phyloP scores from a whole-genome alignment of 1,140 invertebrate genomes.

The Linepithema humile region DNA sequence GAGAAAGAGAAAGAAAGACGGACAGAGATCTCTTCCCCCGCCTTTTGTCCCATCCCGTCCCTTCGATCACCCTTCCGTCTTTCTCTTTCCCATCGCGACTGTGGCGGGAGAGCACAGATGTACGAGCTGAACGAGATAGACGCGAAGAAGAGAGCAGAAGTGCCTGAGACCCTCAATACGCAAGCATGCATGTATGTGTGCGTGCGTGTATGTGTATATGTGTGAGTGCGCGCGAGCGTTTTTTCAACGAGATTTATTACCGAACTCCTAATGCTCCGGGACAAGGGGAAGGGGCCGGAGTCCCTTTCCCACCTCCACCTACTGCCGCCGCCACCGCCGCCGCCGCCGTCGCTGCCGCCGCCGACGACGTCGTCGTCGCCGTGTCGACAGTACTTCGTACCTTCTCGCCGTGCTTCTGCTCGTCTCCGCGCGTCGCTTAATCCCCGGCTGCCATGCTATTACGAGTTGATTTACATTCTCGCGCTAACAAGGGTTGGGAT shows the following conservation, averaged over 20 bases:
- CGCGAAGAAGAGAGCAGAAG: slow-evolving; percentile 70
- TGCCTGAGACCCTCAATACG: slow-evolving; percentile 60
- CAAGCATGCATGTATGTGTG: slow-evolving; percentile 43
- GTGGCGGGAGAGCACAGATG: slow-evolving; percentile 64
- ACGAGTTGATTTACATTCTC: slow-evolving; percentile 71
- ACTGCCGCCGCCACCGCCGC: background rate
- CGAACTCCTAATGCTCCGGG: slow-evolving; percentile 80
- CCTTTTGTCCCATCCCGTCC: slow-evolving; percentile 38
- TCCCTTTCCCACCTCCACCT: slow-evolving; percentile 26
- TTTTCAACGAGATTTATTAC: slow-evolving; percentile 84
- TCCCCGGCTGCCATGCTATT: slow-evolving; percentile 66
- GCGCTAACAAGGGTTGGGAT: slow-evolving; percentile 67
- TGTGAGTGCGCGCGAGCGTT: slow-evolving; percentile 74
- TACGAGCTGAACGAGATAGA: slow-evolving; percentile 73
- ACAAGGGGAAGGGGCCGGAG: slow-evolving; percentile 63
- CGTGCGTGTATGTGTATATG: slow-evolving; percentile 36
- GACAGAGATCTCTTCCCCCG: background rate
- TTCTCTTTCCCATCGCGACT: slow-evolving; percentile 49
- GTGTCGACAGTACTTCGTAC: slow-evolving; percentile 52
- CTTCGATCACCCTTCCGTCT: slow-evolving; percentile 57
- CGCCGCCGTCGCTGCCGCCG: background rate
- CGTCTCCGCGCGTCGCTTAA: slow-evolving; percentile 67
- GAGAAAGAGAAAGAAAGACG: slow-evolving; percentile 8
- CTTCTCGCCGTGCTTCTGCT: slow-evolving; percentile 50
- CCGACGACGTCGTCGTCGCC: slow-evolving; percentile 35